Evolutionary conservation across 2,113 vertebrate species (phyloP).

Genomic region (Hystrix brachyura): DNA sequence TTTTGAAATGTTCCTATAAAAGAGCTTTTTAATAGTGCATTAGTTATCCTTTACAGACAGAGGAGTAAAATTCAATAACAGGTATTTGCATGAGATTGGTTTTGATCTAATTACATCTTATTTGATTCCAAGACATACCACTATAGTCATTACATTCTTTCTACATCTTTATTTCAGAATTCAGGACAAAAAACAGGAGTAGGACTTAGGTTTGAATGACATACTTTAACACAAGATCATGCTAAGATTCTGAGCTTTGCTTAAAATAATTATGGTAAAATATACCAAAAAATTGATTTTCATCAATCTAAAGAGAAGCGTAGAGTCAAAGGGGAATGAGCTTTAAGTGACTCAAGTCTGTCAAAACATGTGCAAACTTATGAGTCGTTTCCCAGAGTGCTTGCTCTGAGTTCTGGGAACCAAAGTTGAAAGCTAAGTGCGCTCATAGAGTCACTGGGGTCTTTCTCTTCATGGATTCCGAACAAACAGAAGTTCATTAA

Average conservation of each 20-base stretch:
- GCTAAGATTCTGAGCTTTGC: slow-evolving; percentile 32
- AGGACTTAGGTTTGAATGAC: neutral
- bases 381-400: slow-evolving; percentile 62
- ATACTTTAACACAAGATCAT: slow-evolving; percentile 34
- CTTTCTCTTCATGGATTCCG: slow-evolving; percentile 58
- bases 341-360: slow-evolving; percentile 12
- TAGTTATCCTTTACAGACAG: slow-evolving; percentile 59
- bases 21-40: slow-evolving; percentile 67
- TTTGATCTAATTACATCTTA: slow-evolving; percentile 59
- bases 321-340: neutral
- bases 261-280: slow-evolving; percentile 69
- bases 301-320: slow-evolving; percentile 52
- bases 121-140: slow-evolving; percentile 32
- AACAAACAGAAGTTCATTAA: slow-evolving; percentile 78
- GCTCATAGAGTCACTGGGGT: neutral
- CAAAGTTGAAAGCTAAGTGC: slow-evolving; percentile 15
- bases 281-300: slow-evolving; percentile 57
- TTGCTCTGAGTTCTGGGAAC: slow-evolving; percentile 41
- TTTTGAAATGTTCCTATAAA: slow-evolving; percentile 65
- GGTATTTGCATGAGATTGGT: slow-evolving; percentile 51
- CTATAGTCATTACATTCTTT: neutral
- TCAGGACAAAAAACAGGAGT: neutral
- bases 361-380: slow-evolving; percentile 48
- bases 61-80: slow-evolving; percentile 45
- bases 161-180: slow-evolving; percentile 55